phyloP scores from a whole-genome alignment of 2,113 vertebrate species.

The Typhlomys cinereus region DNA sequence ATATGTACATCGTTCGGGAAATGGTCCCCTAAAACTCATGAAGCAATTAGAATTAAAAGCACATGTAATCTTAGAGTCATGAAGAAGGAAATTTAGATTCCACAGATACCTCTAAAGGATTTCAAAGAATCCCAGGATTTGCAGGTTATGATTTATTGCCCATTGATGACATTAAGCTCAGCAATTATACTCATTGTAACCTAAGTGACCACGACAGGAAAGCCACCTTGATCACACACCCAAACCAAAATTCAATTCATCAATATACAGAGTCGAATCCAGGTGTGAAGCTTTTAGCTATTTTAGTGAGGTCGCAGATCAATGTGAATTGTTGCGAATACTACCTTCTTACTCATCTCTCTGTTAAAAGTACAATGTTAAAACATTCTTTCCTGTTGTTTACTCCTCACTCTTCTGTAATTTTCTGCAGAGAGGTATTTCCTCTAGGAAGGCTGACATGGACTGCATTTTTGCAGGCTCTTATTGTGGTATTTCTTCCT shows the following conservation, averaged over 20 bases:
- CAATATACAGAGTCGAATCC: neutral
- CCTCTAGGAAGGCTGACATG: neutral
- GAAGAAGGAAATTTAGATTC: neutral
- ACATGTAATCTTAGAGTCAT: neutral
- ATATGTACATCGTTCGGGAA: neutral
- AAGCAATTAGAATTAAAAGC: neutral
- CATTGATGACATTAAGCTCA: neutral
- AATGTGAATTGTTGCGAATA: neutral
- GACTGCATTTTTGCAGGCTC: no score
- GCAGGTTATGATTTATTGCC: neutral
- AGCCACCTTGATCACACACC: neutral
- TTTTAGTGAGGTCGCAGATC: neutral
- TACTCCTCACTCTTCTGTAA: neutral
- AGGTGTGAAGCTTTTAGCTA: neutral
- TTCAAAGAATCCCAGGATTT: neutral
- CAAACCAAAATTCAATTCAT: neutral
- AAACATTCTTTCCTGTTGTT: no score
- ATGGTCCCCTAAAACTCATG: neutral
- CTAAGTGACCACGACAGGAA: neutral
- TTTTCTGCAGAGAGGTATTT: neutral
- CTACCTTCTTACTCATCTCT: neutral
- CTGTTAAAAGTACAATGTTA: accelerated
- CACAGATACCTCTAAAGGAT: neutral
- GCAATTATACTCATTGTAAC: neutral
- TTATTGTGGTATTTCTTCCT: neutral